Conservation (phyloP, 2,113 vertebrate genomes). For the Sander vitreus region DNA sequence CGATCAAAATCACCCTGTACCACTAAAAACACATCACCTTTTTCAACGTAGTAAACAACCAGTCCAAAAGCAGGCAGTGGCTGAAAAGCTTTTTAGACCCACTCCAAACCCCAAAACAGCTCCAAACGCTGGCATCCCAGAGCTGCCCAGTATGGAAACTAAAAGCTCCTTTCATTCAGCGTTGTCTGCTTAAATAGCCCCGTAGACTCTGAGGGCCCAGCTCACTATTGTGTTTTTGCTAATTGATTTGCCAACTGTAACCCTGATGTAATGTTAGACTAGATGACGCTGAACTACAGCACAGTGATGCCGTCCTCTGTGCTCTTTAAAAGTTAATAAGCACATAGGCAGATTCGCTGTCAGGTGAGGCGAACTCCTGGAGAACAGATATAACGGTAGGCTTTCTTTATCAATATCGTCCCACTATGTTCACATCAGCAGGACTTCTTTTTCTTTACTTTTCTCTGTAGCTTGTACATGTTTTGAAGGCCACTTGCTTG, state of each 20-base stretch:
- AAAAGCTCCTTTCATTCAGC: slow-evolving; percentile 64
- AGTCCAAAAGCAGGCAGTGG: slow-evolving; percentile 41
- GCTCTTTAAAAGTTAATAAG: slow-evolving; percentile 19
- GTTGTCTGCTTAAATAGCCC: slow-evolving; percentile 29
- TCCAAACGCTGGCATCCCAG: slow-evolving; percentile 37
- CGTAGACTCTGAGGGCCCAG: slow-evolving; percentile 1
- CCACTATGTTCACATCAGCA: neutral
- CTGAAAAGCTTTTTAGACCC: slow-evolving; percentile 52
- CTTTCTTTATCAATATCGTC: neutral
- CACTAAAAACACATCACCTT: slow-evolving; percentile 55
- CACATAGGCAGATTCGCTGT: neutral
- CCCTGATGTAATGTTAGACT: slow-evolving; percentile 16
- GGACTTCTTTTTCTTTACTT: neutral
- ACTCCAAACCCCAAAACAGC: slow-evolving; percentile 54
- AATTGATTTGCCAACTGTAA: slow-evolving; percentile 53
- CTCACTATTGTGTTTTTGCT: slow-evolving; percentile 45
- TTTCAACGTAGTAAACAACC: slow-evolving; percentile 59
- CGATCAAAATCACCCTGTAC: slow-evolving; percentile 43
- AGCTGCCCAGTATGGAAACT: slow-evolving; percentile 41
- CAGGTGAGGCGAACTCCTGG: slow-evolving; percentile 1
- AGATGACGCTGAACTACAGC: slow-evolving; percentile 7
- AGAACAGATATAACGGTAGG: neutral
- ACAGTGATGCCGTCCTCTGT: neutral
- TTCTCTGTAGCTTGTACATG: slow-evolving; percentile 5
- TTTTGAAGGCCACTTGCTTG: slow-evolving; percentile 34